Percentiles rank a stretch among this genome's conserved stretches.
phyloP scores from a whole-genome alignment of 2,113 vertebrate species.

The Brienomyrus longianalis region DNA sequence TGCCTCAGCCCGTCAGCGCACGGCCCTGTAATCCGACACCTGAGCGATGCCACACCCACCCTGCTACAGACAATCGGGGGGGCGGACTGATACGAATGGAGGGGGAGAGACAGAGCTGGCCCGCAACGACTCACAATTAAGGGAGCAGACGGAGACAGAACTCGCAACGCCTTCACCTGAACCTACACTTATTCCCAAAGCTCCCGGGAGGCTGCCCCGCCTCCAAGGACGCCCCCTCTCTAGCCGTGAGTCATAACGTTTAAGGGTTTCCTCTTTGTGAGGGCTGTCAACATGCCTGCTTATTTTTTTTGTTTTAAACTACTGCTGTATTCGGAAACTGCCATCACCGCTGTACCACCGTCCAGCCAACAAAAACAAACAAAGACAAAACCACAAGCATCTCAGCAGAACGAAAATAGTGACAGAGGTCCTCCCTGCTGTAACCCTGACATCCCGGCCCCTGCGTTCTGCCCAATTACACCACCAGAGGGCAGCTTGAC shows the following conservation, averaged over 20 bases:
- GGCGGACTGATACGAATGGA: background rate
- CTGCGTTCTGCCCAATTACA: background rate
- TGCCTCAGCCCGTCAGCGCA: background rate
- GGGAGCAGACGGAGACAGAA: background rate
- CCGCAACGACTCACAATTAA: background rate
- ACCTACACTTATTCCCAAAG: background rate
- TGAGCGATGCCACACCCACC: background rate
- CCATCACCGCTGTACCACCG: background rate
- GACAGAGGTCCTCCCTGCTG: background rate
- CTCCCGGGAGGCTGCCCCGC: background rate
- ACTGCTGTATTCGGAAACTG: background rate
- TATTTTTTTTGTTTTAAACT: background rate
- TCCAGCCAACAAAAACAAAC: background rate
- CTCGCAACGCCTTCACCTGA: background rate
- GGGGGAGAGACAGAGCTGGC: background rate
- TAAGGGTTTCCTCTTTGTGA: background rate
- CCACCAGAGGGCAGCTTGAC: background rate
- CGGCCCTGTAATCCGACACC: background rate
- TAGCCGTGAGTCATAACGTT: background rate
- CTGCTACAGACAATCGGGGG: background rate
- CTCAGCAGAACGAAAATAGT: background rate
- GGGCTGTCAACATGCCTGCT: background rate
- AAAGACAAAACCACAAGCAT: background rate
- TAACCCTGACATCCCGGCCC: background rate
- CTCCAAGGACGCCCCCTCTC: background rate